These are phyloP conservation scores for Zosterops japonicus DNA, from an alignment of 2,113 vertebrate genomes.

Conservation along the genomic window DNA sequence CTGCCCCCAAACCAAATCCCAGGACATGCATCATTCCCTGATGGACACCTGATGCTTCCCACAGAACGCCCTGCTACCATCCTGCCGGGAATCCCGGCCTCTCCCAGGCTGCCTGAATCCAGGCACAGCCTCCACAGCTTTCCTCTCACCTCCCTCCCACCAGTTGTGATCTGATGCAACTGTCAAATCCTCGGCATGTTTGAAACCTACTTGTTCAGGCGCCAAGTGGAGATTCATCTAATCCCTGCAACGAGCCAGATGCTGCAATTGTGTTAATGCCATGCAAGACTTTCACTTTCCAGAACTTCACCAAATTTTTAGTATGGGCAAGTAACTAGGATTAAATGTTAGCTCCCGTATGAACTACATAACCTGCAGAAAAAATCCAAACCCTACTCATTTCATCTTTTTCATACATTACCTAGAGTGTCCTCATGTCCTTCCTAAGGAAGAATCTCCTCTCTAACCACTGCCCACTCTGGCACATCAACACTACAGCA, in stretches of 20 bases:
- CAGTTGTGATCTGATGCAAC: neutral
- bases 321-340: neutral
- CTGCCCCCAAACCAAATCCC: neutral
- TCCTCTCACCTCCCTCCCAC: conserved; percentile 13
- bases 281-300: neutral
- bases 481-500: no score
- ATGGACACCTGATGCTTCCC: neutral
- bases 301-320: neutral
- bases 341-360: neutral
- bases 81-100: neutral
- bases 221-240: neutral
- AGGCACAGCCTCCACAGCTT: neutral
- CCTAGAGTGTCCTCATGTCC: fast-evolving
- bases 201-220: neutral
- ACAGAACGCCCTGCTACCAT: neutral
- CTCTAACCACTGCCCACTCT: neutral
- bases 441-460: neutral
- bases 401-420: fast-evolving
- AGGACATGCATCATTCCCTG: neutral
- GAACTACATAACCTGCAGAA: neutral
- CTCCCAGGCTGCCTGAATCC: neutral
- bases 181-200: neutral
- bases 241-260: neutral
- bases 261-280: neutral
- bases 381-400: neutral